Base-by-base conservation (phyloP, 2,797 vertebrate genomes). In the Buceros bicornis region DNA sequence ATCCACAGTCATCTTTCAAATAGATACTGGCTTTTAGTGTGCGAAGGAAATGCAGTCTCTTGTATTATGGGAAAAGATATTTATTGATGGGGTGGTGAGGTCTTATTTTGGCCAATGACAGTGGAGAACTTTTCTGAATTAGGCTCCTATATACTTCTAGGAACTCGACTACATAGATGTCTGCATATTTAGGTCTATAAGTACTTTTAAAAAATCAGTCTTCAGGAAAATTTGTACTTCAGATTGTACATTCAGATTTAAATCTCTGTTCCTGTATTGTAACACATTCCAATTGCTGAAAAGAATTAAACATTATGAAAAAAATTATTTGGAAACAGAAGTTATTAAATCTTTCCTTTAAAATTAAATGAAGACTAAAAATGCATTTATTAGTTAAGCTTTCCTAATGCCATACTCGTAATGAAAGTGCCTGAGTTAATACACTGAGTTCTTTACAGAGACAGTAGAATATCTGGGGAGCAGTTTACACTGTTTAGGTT, bases 1-100 rank as follows among this genome's bases (percentile, higher is more conserved):
- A 96, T 96, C 70, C 35, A 76, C 56, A 89, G 77, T 89, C 51
- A 69, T 93, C 62, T 96, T 96, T 95, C 13, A 31, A 66, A 82
- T 76, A 71, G 82, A 82, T 93, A n/a, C 51, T 50, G 50, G 67
- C 64, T 91, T 94, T 93, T 12, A 4, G 37, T 57, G 33, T 79
- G 84, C 87, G 82, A 91, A 60, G 76, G 89, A 95, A 86, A 80
- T 62, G 21, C 20, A 58, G 14, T 62, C 18, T 95, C 26, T 69
- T 71, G 7, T 85, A n/a, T 70, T 79, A 28, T 21, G n/a, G 57
- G 61, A 77, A 71, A 87, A 87, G 10, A 20, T 77, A 37, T 17
- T 80, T 73, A 40, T 47, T 56, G 62, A 42, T 86, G 35, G 14
- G 11, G 6, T 70, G 54, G 5, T 89, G 66, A 83, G 15, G 45